phyloP scores from a whole-genome alignment of 2,888 invertebrate genomes.

The Callimorpha dominula region DNA sequence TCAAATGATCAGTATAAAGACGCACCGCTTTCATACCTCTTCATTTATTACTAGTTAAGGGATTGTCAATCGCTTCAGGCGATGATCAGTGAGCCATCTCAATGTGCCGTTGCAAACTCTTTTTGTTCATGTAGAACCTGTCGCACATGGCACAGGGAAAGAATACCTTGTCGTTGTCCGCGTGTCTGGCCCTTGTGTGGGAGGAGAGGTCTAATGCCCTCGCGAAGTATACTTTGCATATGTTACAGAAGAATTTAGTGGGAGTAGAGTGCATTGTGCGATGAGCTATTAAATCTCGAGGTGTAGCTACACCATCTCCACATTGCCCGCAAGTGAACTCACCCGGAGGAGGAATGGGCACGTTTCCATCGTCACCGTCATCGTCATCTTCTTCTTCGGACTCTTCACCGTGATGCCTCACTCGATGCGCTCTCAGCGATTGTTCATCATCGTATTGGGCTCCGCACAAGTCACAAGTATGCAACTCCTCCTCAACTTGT shows the following conservation, averaged over 20 bases:
- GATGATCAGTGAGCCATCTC: conserved; percentile 82
- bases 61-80: conserved; percentile 26
- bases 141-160: conserved; percentile 88
- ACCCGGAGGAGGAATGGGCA: conserved; percentile 71
- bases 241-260: conserved; percentile 86
- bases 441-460: conserved; percentile 86
- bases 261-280: conserved; percentile 84
- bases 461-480: conserved; percentile 88
- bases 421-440: conserved; percentile 86
- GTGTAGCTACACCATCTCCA: conserved; percentile 84
- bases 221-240: conserved; percentile 86
- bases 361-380: conserved; percentile 71
- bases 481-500: conserved; percentile 71
- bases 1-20: conserved; percentile 34
- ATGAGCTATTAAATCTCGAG: conserved; percentile 86
- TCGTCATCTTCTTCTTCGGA: conserved; percentile 70
- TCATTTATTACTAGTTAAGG: conserved; percentile 32
- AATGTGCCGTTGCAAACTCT: conserved; percentile 85
- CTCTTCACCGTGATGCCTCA: conserved; percentile 86
- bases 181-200: conserved; percentile 82
- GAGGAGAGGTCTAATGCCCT: conserved; percentile 79
- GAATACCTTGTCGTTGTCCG: conserved; percentile 84
- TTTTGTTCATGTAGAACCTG: conserved; percentile 85
- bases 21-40: conserved; percentile 38
- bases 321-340: conserved; percentile 86